Base-by-base conservation (phyloP, 2,797 vertebrate species). In the Rhynchonycteris naso region DNA sequence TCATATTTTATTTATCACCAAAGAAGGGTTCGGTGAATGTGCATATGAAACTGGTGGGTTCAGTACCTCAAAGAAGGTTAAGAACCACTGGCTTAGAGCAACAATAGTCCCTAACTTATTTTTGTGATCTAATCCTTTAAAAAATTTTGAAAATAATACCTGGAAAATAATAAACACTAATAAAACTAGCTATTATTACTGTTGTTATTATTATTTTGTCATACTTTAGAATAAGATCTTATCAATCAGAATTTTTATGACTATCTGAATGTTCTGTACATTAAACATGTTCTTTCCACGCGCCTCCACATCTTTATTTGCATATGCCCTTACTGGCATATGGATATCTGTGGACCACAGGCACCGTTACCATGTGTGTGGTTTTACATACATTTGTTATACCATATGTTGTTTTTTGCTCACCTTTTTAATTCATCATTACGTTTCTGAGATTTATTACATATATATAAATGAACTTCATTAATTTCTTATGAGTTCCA, bases 61-160 rank as follows among this genome's bases (percentile, higher is more conserved):
- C n/a, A n/a, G n/a, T n/a, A n/a, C n/a, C n/a, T n/a, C n/a, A n/a
- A n/a, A n/a, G n/a, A n/a, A n/a, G n/a, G n/a, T n/a, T n/a, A n/a
- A n/a, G n/a, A n/a, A n/a, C n/a, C n/a, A n/a, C n/a, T n/a, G n/a
- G n/a, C n/a, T 65, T 65, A 92, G 15, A 4, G 8, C 85, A 50
- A 33, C 12, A 68, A 38, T 68, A 54, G 4, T 59, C 9, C 19
- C 4, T 75, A 71, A 61, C 5, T 83, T 30, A 63, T 83, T 71
- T 88, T n/a, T 58, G 22, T 69, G 43, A 91, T 9, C 19, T 61
- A 50, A 75, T 52, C 50, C 16, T 87, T 82, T n/a, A 33, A 69
- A 87, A 85, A 13, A 75, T 88, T 59, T 88, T 88, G 24, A 68
- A 80, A 84, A 80, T 33, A 81, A 54, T 72, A 79, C 5, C 81